Evolutionary conservation across 2,113 vertebrate species (phyloP).

Genomic region (Acanthochromis polyacanthus): DNA sequence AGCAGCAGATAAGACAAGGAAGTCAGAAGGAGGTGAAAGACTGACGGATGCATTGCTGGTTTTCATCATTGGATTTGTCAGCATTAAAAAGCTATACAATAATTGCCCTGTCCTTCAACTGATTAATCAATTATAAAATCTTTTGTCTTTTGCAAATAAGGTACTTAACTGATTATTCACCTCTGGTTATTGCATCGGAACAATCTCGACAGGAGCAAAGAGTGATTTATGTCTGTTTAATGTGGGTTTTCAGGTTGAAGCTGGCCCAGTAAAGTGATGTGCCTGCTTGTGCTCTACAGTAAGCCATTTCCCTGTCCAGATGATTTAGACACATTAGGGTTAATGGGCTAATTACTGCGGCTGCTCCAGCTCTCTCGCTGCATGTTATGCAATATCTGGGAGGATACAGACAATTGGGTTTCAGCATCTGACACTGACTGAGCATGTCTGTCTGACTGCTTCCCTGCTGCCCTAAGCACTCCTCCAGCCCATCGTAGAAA

Average conservation of each 20-base stretch:
- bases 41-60: no score
- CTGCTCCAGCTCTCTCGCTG: constrained; percentile 55
- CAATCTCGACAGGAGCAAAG: background rate
- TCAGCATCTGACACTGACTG: constrained; percentile 64
- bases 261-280: constrained; percentile 29
- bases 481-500: constrained; percentile 28
- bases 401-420: constrained; percentile 70
- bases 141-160: background rate
- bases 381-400: constrained; percentile 72
- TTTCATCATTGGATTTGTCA: no score
- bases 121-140: background rate
- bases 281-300: constrained; percentile 32
- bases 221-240: constrained; percentile 21
- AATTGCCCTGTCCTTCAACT: no score
- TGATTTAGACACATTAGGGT: constrained; percentile 73
- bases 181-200: background rate
- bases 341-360: constrained; percentile 75
- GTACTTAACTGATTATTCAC: background rate
- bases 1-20: no score
- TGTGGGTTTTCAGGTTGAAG: constrained; percentile 43
- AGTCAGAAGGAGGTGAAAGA: no score
- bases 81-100: no score
- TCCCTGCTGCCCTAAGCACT: constrained; percentile 59
- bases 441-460: constrained; percentile 49
- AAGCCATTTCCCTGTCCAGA: constrained; percentile 62